These are phyloP conservation scores for Eira barbara DNA, from an alignment of 2,113 vertebrate genomes.

Conservation along the genomic window DNA sequence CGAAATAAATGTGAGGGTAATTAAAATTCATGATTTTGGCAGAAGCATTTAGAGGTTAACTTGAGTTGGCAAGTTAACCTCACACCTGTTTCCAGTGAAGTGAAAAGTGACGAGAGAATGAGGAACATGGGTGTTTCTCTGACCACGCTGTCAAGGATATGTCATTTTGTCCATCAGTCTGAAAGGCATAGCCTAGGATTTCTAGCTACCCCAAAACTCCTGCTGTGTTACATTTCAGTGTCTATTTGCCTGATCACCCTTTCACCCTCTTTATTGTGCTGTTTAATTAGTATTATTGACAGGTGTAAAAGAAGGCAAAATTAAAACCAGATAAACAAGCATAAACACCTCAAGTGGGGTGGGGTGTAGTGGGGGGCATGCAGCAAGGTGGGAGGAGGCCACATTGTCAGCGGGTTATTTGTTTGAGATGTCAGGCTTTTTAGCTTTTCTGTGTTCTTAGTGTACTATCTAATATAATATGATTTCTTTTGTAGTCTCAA, in stretches of 20 bases:
- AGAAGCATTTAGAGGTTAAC: neutral
- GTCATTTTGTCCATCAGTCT: neutral
- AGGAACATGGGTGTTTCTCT: neutral
- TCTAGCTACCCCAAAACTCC: neutral
- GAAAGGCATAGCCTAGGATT: neutral
- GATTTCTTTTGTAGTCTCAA: neutral
- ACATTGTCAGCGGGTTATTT: neutral
- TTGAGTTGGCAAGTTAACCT: neutral
- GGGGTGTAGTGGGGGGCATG: fast-evolving
- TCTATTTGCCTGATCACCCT: neutral
- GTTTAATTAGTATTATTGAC: neutral
- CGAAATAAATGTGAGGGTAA: neutral
- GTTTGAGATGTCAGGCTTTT: neutral
- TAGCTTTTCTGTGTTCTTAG: neutral
- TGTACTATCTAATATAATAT: neutral
- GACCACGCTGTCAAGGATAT: neutral
- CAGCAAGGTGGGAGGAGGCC: neutral
- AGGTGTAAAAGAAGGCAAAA: neutral
- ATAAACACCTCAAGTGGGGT: neutral
- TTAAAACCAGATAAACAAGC: neutral
- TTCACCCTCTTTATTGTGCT: neutral
- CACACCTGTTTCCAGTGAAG: neutral
- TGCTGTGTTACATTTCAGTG: neutral
- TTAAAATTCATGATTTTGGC: constrained; percentile 8
- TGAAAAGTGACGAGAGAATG: neutral